These are phyloP conservation scores for Trematomus loennbergii DNA, from an alignment of 2,113 vertebrate species.

Conservation along the genomic window DNA sequence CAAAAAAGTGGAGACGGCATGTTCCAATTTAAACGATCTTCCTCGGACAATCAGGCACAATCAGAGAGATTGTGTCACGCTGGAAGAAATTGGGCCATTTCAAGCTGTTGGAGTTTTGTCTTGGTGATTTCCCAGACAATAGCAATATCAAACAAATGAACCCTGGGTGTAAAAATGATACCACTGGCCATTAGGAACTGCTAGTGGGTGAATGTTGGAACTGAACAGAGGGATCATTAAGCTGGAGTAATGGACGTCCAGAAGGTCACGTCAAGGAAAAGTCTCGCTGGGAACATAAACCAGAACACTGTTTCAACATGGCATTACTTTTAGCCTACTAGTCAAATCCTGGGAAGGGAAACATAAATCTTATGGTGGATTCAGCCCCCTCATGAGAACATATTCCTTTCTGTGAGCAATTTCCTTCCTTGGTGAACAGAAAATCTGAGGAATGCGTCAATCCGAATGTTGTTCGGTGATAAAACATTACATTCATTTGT, in stretches of 20 bases:
- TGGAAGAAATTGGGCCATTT: slow-evolving; percentile 43
- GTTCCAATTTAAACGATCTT: slow-evolving; percentile 54
- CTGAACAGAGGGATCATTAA: slow-evolving; percentile 19
- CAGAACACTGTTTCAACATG: not conserved
- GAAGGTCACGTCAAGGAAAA: slow-evolving; percentile 31
- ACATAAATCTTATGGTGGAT: not conserved
- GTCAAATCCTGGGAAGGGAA: not conserved
- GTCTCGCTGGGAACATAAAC: slow-evolving; percentile 16
- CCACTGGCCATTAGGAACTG: slow-evolving; percentile 3
- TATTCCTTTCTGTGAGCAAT: not conserved
- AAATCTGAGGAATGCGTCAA: not conserved
- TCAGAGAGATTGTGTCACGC: slow-evolving; percentile 49
- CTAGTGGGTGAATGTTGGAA: slow-evolving; percentile 16
- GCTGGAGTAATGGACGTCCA: slow-evolving; percentile 7
- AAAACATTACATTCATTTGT: not conserved
- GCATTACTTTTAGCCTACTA: not conserved
- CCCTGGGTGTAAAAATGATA: slow-evolving; percentile 14
- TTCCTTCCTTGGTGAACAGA: not conserved
- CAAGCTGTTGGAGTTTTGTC: slow-evolving; percentile 21
- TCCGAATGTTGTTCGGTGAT: slow-evolving; percentile 6
- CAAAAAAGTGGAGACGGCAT: slow-evolving; percentile 14
- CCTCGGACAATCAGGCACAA: slow-evolving; percentile 51
- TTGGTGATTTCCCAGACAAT: slow-evolving; percentile 46
- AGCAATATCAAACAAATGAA: slow-evolving; percentile 29
- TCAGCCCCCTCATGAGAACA: not conserved